Evolutionary conservation across 1,140 invertebrate species (phyloP), one percentile per base, ranked within the genome.

Genomic region (Myzus persicae): DNA sequence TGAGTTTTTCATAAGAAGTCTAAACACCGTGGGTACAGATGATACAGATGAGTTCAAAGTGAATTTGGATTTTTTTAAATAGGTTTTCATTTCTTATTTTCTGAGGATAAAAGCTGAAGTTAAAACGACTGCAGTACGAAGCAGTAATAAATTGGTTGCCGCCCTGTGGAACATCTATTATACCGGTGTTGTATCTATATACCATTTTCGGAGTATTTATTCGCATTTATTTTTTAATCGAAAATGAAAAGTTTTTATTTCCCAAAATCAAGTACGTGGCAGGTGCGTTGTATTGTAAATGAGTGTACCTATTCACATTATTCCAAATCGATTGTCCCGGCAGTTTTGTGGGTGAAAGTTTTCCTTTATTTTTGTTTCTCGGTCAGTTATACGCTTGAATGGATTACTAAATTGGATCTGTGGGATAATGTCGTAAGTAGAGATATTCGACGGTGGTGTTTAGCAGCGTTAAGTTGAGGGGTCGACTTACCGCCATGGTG

Each of bases 371-470:
- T 85, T 44, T n/a, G 31, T 44, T 46, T 44, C 42, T 44, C 31
- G 42, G 84, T 87, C 84, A 44, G 84, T 87, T 44, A 44, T 87
- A 87, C 84, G 42, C 84, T 87, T 42, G 40, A 87, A 31, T 46
- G 42, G 84, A 31, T 87, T 87, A 87, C 42, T 44, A 87, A 87
- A 87, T 87, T 87, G 84, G 84, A 44, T 87, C 84, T 85, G 40
- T 14, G 82, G 42, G 42, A 87, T 87, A 87, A 87, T 44, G 42
- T 87, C 84, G 26, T 87, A 46, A 87, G 84, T 87, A 44, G 84
- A 87, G 42, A 87, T 87, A 46, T 87, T 46, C 84, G 31, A 44
- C 84, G 40, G 22, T 40, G 40, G 24, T 87, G 9, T 87, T 87
- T 87, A 84, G 82, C 40, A 24, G 81, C 38, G 9, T 84, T 84